These are phyloP conservation scores for Lordiphosa clarofinis DNA, from an alignment of 1,140 invertebrate species.

Conservation along the genomic window DNA sequence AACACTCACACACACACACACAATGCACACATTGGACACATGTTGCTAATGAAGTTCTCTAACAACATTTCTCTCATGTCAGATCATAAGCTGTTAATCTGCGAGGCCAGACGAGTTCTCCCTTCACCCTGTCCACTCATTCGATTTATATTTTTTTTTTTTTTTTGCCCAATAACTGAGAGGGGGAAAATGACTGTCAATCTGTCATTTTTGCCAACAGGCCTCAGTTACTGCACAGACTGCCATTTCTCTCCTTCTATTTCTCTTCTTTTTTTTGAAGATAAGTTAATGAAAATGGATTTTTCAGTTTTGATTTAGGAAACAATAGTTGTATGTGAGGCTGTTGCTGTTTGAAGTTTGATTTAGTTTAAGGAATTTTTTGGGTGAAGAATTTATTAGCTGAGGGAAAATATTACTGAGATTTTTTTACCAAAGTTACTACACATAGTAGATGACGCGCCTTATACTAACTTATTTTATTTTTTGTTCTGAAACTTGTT, in stretches of 20 bases:
- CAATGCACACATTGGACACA: slow-evolving; percentile 41
- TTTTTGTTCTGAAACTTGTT: no score
- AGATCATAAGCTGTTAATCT: slow-evolving; percentile 76
- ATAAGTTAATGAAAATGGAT: slow-evolving; percentile 60
- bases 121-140: not conserved
- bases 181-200: slow-evolving; percentile 25
- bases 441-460: no score
- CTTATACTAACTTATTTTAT: no score
- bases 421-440: no score
- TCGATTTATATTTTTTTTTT: no score
- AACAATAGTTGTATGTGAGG: not conserved
- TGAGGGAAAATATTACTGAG: no score
- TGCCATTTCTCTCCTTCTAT: slow-evolving; percentile 1
- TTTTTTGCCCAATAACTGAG: not conserved
- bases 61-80: slow-evolving; percentile 66
- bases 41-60: slow-evolving; percentile 70
- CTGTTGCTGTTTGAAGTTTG: not conserved
- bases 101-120: slow-evolving; percentile 4
- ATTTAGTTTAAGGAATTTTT: no score
- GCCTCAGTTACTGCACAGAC: not conserved
- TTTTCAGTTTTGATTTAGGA: slow-evolving; percentile 36
- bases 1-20: slow-evolving; percentile 46
- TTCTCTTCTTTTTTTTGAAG: slow-evolving; percentile 3
- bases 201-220: slow-evolving; percentile 12
- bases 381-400: no score